Evolutionary conservation across 1,140 invertebrate genomes (phyloP), one percentile per base, ranked within the genome.

Genomic region (Alviniconcha marisindica): DNA sequence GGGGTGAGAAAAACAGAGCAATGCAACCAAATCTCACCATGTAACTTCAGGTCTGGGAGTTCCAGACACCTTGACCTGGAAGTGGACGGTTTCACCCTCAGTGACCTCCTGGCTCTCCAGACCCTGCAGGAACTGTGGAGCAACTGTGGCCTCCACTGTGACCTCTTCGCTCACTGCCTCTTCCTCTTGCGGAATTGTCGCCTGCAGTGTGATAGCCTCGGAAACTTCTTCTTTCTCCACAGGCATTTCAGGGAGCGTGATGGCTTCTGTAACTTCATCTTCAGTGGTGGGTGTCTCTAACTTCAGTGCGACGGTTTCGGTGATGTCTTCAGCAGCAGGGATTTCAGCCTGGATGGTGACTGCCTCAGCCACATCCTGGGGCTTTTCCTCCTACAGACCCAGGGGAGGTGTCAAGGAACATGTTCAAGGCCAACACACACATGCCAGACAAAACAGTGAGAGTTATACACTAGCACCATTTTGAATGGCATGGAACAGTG

Each of bases 31-130:
- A 56, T 84, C 89, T 88, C 82, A 92, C 92, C 92, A 93, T 77
- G 86, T 89, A 15, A 93, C 85, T 84, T 90, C 87, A 78, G 92
- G 92, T 82, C 90, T 87, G 31, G 92, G 92, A 77, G 87, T 87
- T 36, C 92, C 92, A 38, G 87, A 83, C 33, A 91, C 87, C 78
- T 88, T 88, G 56, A 91, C 85, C 54, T 87, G 86, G 42, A 96
- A 93, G 92, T 89, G 90, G 10, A 93, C 89, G 69, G 90, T 91
- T 42, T 90, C 88, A 69, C 90, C 89, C 81, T 92, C 92, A 42
- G 86, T 88, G 12, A 91, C 88, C 83, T 92, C 90, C 77, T 91
- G 88, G 71, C 90, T 88, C 36, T 85, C 82, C 14, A 91, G 83
- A 74, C 87, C 85, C 63, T 88, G 38, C 14, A 89, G 42, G 87